These are phyloP conservation scores for Drosophila auraria DNA, from an alignment of 1,140 invertebrate genomes.

Conservation along the genomic window DNA sequence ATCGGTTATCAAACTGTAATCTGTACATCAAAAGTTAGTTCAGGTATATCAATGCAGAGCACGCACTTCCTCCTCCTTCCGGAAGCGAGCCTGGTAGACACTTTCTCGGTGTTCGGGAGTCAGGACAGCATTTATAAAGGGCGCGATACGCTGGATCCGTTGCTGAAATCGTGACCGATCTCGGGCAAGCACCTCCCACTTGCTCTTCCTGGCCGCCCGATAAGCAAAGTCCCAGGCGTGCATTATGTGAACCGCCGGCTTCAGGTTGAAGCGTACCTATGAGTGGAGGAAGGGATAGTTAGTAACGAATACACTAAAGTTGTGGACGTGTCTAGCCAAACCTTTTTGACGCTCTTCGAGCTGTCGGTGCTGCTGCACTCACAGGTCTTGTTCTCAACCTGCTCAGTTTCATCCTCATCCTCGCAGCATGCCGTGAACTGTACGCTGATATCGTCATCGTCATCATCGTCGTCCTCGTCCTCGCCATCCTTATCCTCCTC, in stretches of 20 bases:
- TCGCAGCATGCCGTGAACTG: conserved; percentile 28
- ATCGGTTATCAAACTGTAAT: conserved; percentile 43
- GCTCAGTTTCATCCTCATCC: conserved; percentile 38
- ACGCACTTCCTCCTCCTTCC: conserved; percentile 49
- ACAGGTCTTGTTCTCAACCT: conserved; percentile 16
- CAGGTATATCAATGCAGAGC: conserved; percentile 30
- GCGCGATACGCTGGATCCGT: conserved; percentile 85
- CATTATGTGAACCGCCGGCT: conserved; percentile 87
- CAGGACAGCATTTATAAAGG: conserved; percentile 86
- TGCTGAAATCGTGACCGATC: conserved; percentile 87
- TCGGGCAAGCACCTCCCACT: conserved; percentile 88
- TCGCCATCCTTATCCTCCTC: conserved; percentile 17
- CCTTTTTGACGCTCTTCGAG: conserved; percentile 57
- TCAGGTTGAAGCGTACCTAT: conserved; percentile 88
- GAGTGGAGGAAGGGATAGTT: conserved; percentile 9
- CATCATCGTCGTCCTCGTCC: conserved; percentile 32
- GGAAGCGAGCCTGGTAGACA: conserved; percentile 87
- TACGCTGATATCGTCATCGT: conserved; percentile 44
- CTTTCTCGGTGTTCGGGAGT: conserved; percentile 86
- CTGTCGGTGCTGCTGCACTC: conserved; percentile 39
- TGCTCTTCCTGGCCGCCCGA: conserved; percentile 87
- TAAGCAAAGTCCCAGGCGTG: conserved; percentile 88
- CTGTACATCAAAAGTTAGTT: conserved; percentile 53
- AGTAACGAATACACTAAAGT: background rate
- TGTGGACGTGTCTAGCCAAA: conserved; percentile 10